A percentile compares a stretch with the other conserved stretches of the same genome.
phyloP scores from a whole-genome alignment of 2,888 invertebrate species.

The Linyphia triangularis region DNA sequence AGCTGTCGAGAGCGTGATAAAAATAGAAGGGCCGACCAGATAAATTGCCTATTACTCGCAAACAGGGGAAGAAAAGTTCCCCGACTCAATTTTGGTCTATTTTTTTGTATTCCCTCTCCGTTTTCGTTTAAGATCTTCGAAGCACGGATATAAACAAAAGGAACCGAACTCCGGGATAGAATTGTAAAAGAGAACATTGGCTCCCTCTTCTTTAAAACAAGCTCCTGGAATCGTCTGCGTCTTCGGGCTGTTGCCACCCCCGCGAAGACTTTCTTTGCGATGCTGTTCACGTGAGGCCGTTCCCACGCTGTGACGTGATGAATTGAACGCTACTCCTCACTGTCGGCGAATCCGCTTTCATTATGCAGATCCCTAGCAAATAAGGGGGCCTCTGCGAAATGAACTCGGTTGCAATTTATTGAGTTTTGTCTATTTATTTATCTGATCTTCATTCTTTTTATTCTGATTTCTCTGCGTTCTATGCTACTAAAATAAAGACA shows the following conservation, averaged over 20 bases:
- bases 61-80: conserved; percentile 50
- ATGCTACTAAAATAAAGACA: too few species aligned
- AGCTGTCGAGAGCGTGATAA: conserved; percentile 49
- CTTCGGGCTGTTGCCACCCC: conserved; percentile 32
- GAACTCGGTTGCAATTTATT: conserved; percentile 45
- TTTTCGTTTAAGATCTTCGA: conserved; percentile 41
- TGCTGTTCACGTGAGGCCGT: conserved; percentile 52
- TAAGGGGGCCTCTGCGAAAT: conserved; percentile 37
- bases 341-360: conserved; percentile 33
- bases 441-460: not conserved
- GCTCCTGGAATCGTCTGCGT: conserved; percentile 45
- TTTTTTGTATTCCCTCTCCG: conserved; percentile 45
- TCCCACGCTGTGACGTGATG: conserved; percentile 63
- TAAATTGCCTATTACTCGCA: conserved; percentile 68
- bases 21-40: conserved; percentile 50
- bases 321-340: conserved; percentile 21
- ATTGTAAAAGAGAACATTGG: not conserved
- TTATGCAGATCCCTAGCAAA: conserved; percentile 58
- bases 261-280: conserved; percentile 30
- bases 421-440: not conserved
- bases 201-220: conserved; percentile 44
- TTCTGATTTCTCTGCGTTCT: too few species aligned
- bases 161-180: conserved; percentile 26
- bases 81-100: conserved; percentile 46
- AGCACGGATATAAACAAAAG: conserved; percentile 50